Base-by-base conservation (phyloP, 2,888 invertebrate genomes). In the Tubiluchus corallicola region DNA sequence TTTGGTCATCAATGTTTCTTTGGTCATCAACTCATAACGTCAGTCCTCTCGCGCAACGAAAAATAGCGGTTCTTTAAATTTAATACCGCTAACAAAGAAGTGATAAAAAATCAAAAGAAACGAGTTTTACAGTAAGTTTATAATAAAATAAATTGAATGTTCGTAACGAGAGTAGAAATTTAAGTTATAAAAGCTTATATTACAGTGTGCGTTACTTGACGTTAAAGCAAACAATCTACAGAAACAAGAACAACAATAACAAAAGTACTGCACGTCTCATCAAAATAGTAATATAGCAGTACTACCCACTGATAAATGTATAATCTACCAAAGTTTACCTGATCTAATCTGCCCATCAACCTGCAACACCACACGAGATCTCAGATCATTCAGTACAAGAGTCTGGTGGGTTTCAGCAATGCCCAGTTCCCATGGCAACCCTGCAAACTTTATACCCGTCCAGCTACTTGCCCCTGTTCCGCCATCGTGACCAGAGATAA, bases 381-480 rank as follows among this genome's bases (percentile, higher is more conserved):
- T 72, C 42, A 94, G 72, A 65, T 92, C 84, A 68, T 94, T 94
- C 56, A 92, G 68, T 44, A 87, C 84, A 41, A 94, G 71, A 2
- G 88, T 87, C 68, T 98, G 98, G 67, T 98, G 98, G 2, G 96
- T 96, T 70, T 98, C 98, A 2, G 96, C 85, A 39, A 98, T 74
- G 44, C 98, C 98, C 57, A 98, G 71, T 68, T 98, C 98, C 96
- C 96, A 98, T 0, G 98, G 96, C 49, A 96, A 70, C 40, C 98
- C 98, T 38, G 98, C 96, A 51, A 80, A 66, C 69, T 98, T 98
- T 61, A 98, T 96, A 53, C 96, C 96, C 0, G 96, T 98, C 96
- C 96, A 96, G 46, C 88, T 88, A 60, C 87, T 87, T 40, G 96
- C 98, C 21, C 98, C 98, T 15, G 98, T 98, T 44, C 98, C 96